Evolutionary conservation across 2,797 vertebrate genomes (phyloP).

Genomic region (Peromyscus aztecus): DNA sequence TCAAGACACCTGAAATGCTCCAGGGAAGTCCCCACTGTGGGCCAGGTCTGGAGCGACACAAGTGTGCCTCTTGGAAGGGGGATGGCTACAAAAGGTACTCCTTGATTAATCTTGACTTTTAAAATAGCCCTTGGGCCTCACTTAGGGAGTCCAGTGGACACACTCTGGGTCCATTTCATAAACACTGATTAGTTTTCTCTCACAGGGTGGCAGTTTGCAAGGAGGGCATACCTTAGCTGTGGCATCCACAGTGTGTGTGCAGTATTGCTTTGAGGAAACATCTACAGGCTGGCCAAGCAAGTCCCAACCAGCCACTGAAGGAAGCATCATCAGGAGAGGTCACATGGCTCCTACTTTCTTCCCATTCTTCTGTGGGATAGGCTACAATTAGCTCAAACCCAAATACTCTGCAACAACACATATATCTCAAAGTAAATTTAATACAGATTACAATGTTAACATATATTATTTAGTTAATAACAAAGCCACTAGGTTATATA

Average conservation of each 20-base stretch:
- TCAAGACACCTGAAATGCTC: not conserved
- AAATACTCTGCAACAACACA: not conserved
- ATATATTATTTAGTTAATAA: conserved; percentile 16
- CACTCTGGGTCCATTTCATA: conserved; percentile 79
- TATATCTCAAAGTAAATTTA: conserved; percentile 51
- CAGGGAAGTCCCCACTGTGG: not conserved
- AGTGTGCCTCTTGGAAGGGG: conserved; percentile 72
- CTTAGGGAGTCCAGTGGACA: conserved; percentile 54
- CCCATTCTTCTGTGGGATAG: not conserved
- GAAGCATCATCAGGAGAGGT: not conserved
- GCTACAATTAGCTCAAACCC: not conserved
- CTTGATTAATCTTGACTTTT: conserved; percentile 81
- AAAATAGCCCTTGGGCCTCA: conserved; percentile 57
- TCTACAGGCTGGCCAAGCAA: not conserved
- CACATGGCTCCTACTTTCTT: not conserved
- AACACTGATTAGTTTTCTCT: conserved; percentile 77
- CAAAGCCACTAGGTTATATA: conserved; percentile 57
- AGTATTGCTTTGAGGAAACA: not conserved
- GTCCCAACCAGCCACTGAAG: not conserved
- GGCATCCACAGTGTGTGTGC: not conserved
- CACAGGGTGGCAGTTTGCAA: conserved; percentile 22
- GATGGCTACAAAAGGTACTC: conserved; percentile 68
- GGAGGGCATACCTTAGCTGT: not conserved
- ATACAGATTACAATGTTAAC: conserved; percentile 66
- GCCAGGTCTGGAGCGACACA: conserved; percentile 13